phyloP scores from a whole-genome alignment of 2,113 vertebrate genomes.

The Artemisiospiza belli region DNA sequence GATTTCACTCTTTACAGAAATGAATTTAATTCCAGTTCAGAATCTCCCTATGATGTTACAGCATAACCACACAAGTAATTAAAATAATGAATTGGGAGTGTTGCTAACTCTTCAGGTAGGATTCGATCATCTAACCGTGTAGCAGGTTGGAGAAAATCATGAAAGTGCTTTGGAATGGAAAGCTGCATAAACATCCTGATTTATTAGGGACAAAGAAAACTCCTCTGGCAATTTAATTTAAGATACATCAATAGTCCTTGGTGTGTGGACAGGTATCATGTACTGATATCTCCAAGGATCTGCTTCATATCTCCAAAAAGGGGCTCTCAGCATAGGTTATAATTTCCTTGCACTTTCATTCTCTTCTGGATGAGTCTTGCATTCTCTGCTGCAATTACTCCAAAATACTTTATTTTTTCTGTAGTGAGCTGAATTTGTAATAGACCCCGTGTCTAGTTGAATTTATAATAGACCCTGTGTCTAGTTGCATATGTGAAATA shows the following conservation, averaged over 20 bases:
- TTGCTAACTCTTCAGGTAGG: neutral
- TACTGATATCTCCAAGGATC: neutral
- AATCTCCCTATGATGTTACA: neutral
- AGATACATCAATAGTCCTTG: neutral
- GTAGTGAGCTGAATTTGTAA: neutral
- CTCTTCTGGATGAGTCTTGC: neutral
- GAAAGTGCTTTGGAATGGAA: neutral
- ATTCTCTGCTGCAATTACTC: neutral
- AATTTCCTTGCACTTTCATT: neutral
- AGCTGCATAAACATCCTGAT: neutral
- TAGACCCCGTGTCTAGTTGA: no score
- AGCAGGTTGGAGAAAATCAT: neutral
- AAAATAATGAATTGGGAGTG: neutral
- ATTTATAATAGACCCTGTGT: no score
- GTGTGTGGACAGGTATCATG: neutral
- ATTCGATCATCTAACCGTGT: neutral
- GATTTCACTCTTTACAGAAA: neutral
- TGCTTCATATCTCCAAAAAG: neutral
- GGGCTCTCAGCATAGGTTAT: neutral
- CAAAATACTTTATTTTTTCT: neutral
- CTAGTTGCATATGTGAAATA: neutral
- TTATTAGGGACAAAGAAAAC: neutral
- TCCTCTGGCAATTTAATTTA: neutral
- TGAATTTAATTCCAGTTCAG: neutral
- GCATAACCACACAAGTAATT: neutral